A percentile compares a stretch with the other conserved stretches of the same genome.
These are phyloP conservation scores for Cotesia glomerata DNA, from an alignment of 1,140 invertebrate species.

Conservation along the genomic window DNA sequence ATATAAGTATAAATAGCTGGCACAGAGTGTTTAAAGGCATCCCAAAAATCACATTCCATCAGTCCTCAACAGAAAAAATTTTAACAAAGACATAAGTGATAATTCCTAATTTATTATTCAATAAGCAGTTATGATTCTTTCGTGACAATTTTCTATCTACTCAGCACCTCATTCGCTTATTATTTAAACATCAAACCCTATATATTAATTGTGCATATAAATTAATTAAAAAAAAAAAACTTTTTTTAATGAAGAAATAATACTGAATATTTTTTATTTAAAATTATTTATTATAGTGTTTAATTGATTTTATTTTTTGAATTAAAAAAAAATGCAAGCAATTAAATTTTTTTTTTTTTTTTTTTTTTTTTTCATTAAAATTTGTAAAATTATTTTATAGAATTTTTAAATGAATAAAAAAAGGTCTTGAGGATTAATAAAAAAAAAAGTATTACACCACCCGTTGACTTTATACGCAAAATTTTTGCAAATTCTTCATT, in stretches of 20 bases:
- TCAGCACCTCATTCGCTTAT: neutral
- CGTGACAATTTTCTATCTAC: neutral
- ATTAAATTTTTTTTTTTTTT: no score
- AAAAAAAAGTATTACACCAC: no score
- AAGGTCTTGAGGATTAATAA: no score
- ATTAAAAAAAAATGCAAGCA: no score
- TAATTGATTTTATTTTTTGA: no score
- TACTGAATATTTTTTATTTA: no score
- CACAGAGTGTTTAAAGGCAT: constrained; percentile 39
- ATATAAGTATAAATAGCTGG: constrained; percentile 17
- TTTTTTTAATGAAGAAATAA: neutral
- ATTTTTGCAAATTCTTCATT: neutral
- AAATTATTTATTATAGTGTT: no score
- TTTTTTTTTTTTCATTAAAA: no score
- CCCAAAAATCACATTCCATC: constrained; percentile 50
- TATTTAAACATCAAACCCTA: neutral
- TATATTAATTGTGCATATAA: neutral
- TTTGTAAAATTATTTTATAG: no score
- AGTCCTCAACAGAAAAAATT: neutral
- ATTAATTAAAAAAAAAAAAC: neutral
- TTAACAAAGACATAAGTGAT: neutral
- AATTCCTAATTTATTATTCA: neutral
- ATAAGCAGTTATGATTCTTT: neutral
- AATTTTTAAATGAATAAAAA: no score
- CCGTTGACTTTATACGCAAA: no score